phyloP scores from a whole-genome alignment of 2,888 invertebrate genomes.

The Boloria selene region DNA sequence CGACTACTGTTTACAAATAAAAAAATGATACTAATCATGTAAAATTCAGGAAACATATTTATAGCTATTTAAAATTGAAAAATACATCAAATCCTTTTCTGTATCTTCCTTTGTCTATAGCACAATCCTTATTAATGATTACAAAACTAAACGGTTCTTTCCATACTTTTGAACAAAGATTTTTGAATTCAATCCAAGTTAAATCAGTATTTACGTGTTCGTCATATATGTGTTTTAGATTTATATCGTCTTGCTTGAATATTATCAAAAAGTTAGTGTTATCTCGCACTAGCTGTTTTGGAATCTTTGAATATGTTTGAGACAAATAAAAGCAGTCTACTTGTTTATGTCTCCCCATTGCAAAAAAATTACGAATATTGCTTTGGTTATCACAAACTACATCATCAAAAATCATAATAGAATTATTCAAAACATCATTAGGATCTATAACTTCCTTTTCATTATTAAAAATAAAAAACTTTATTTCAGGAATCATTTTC shows the following conservation, averaged over 20 bases:
- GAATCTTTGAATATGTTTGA: slow-evolving; percentile 48
- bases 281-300: slow-evolving; percentile 47
- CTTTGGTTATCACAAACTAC: slow-evolving; percentile 17
- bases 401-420: no score
- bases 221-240: slow-evolving; percentile 43
- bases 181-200: slow-evolving; percentile 41
- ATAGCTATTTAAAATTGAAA: slow-evolving; percentile 17
- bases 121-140: slow-evolving; percentile 42
- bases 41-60: no score
- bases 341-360: slow-evolving; percentile 34
- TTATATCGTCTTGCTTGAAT: slow-evolving; percentile 45
- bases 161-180: slow-evolving; percentile 36
- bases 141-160: slow-evolving; percentile 32
- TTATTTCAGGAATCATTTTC: slow-evolving; percentile 23
- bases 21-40: no score
- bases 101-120: slow-evolving; percentile 40
- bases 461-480: slow-evolving; percentile 28
- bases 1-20: background rate
- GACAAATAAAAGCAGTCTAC: slow-evolving; percentile 43
- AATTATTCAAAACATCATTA: slow-evolving; percentile 29
- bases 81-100: slow-evolving; percentile 31
- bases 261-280: slow-evolving; percentile 43
- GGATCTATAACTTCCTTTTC: slow-evolving; percentile 38
- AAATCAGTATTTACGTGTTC: slow-evolving; percentile 42
- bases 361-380: slow-evolving; percentile 37